phyloP scores from a whole-genome alignment of 2,797 vertebrate species.

The Ctenopoma kingsleyae region DNA sequence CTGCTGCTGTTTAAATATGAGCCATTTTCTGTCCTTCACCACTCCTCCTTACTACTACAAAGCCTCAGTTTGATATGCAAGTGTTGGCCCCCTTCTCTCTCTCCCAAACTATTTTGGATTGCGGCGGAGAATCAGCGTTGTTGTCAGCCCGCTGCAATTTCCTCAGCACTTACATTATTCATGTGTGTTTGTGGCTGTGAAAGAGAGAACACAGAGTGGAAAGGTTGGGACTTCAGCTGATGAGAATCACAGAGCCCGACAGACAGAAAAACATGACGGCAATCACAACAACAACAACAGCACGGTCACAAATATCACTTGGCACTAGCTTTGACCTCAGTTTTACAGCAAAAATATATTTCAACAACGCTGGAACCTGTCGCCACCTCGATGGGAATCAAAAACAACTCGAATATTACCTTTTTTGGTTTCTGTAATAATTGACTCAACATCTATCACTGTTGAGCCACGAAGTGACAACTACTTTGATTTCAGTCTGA shows the following conservation, averaged over 20 bases:
- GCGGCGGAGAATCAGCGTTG: constrained; percentile 56
- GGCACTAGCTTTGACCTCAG: constrained; percentile 48
- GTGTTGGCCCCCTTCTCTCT: constrained; percentile 38
- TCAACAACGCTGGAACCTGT: neutral
- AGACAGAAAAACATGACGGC: constrained; percentile 45
- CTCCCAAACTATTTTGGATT: constrained; percentile 65
- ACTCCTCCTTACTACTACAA: constrained; percentile 46
- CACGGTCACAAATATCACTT: constrained; percentile 53
- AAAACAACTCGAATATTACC: constrained; percentile 16
- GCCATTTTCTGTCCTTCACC: constrained; percentile 17
- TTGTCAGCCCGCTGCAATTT: constrained; percentile 70
- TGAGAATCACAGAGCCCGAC: constrained; percentile 59
- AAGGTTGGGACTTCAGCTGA: constrained; percentile 63
- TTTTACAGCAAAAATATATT: constrained; percentile 33
- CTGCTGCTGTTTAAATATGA: constrained; percentile 56
- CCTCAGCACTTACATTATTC: constrained; percentile 72
- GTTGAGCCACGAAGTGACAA: neutral
- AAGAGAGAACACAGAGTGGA: constrained; percentile 36
- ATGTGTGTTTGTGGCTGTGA: constrained; percentile 44
- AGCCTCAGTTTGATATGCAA: constrained; percentile 71
- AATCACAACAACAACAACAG: constrained; percentile 51
- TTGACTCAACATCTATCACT: constrained; percentile 17
- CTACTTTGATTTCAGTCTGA: neutral
- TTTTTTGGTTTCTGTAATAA: constrained; percentile 13
- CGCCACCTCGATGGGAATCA: neutral